A percentile compares a stretch with the other conserved stretches of the same genome.
phyloP scores from a whole-genome alignment of 2,797 vertebrate genomes.

The Enteromius afrohamiltoni region DNA sequence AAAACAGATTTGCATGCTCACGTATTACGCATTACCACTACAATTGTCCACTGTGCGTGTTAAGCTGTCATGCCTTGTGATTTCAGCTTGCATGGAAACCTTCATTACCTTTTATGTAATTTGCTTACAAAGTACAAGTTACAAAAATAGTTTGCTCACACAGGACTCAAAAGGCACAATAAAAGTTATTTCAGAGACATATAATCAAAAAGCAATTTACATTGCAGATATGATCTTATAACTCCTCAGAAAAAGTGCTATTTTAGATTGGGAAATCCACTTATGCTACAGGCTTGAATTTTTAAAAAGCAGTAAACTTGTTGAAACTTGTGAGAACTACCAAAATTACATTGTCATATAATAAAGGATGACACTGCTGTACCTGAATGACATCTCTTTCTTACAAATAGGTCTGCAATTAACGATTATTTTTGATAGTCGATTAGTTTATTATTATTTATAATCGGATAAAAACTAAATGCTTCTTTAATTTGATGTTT shows the following conservation, averaged over 20 bases:
- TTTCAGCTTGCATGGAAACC: background rate
- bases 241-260: background rate
- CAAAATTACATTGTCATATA: background rate
- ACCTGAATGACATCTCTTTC: too few relatives aligned
- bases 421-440: too few relatives aligned
- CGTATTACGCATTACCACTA: conserved; percentile 4
- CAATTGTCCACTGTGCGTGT: background rate
- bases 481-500: too few relatives aligned
- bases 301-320: background rate
- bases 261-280: background rate
- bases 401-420: too few relatives aligned
- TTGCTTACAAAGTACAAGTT: background rate
- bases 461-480: too few relatives aligned
- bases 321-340: background rate
- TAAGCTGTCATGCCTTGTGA: background rate
- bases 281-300: background rate
- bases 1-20: background rate
- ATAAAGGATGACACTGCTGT: background rate
- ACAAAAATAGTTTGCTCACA: conserved; percentile 6
- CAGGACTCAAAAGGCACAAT: background rate
- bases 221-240: background rate
- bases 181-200: background rate
- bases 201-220: background rate
- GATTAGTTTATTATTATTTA: too few relatives aligned
- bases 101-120: background rate